Percentiles rank a stretch among this genome's conserved stretches.
phyloP scores from a whole-genome alignment of 2,113 vertebrate genomes.

The Corythaixoides concolor region DNA sequence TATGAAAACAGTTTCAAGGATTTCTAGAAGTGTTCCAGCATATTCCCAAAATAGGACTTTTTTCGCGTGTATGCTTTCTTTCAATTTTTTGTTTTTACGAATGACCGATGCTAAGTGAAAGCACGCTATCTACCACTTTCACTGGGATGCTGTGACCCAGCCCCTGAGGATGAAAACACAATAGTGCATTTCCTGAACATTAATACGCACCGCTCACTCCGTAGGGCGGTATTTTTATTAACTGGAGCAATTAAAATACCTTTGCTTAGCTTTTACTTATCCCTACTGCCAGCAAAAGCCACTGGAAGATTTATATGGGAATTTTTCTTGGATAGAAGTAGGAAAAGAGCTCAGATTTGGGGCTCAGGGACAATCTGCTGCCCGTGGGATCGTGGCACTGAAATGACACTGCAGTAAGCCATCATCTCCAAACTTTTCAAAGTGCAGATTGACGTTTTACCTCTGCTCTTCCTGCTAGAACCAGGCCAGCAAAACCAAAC shows the following conservation, averaged over 20 bases:
- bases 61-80: background rate
- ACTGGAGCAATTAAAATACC: background rate
- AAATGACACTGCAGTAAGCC: background rate
- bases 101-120: background rate
- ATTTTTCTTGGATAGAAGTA: background rate
- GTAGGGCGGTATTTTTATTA: background rate
- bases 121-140: background rate
- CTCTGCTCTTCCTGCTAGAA: background rate
- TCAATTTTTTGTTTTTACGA: background rate
- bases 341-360: background rate
- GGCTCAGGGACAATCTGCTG: background rate
- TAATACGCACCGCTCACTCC: fast-evolving
- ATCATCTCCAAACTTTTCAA: background rate
- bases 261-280: background rate
- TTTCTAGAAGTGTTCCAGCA: conserved; percentile 21
- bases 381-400: background rate
- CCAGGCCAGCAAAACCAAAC: background rate
- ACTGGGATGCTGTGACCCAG: background rate
- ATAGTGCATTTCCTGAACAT: background rate
- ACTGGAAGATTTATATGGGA: conserved; percentile 13
- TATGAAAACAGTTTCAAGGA: conserved; percentile 30
- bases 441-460: background rate
- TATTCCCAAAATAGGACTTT: conserved; percentile 43
- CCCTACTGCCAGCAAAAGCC: background rate
- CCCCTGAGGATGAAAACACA: background rate